Evolutionary conservation across 2,888 invertebrate species (phyloP).

Genomic region (Heliconius hortense): DNA sequence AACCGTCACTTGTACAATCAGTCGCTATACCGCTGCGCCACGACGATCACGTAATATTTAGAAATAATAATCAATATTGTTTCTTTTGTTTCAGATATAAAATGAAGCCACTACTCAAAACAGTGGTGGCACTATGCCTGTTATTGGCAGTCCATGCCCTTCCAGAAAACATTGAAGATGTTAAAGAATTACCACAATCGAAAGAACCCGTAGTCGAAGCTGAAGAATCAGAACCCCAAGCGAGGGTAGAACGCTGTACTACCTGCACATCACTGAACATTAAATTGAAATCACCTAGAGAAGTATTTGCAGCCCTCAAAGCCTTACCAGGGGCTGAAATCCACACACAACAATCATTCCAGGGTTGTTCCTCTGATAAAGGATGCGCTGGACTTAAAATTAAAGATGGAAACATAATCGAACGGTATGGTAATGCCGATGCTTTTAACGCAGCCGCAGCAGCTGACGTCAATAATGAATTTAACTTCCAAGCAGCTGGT

Average conservation of each 20-base stretch:
- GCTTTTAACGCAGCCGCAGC: slow-evolving; percentile 66
- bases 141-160: slow-evolving; percentile 60
- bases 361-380: slow-evolving; percentile 70
- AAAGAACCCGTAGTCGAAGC: slow-evolving; percentile 62
- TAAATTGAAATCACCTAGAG: slow-evolving; percentile 58
- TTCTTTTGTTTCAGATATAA: slow-evolving; percentile 44
- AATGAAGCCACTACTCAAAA: slow-evolving; percentile 74
- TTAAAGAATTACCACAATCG: slow-evolving; percentile 61
- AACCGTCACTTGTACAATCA: background rate
- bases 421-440: slow-evolving; percentile 69
- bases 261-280: slow-evolving; percentile 56
- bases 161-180: slow-evolving; percentile 65
- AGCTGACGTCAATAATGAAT: slow-evolving; percentile 60
- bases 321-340: slow-evolving; percentile 63
- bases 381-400: slow-evolving; percentile 76
- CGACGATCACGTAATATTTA: background rate
- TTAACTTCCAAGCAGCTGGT: slow-evolving; percentile 64
- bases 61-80: background rate
- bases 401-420: slow-evolving; percentile 70
- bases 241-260: slow-evolving; percentile 65
- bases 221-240: slow-evolving; percentile 60
- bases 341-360: slow-evolving; percentile 71
- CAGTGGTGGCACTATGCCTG: slow-evolving; percentile 70
- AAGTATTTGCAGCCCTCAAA: slow-evolving; percentile 61
- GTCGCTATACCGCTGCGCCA: background rate